A percentile compares a stretch with the other conserved stretches of the same genome.
These are phyloP conservation scores for Pelecanus crispus DNA, from an alignment of 2,113 vertebrate species.

Conservation along the genomic window DNA sequence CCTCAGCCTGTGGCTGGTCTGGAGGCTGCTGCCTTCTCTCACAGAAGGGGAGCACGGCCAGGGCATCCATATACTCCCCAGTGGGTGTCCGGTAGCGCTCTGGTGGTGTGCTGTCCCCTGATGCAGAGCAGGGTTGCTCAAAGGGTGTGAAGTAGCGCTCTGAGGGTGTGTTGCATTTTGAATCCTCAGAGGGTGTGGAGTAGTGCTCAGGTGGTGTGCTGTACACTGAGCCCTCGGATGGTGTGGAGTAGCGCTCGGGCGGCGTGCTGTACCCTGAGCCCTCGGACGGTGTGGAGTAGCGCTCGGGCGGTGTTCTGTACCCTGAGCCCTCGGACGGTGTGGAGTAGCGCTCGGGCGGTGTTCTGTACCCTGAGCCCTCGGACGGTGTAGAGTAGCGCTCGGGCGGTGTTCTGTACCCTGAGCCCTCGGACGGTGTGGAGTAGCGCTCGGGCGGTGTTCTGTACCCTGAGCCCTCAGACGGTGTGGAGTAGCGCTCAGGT, in stretches of 20 bases:
- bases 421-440: constrained; percentile 70
- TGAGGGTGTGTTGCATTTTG: constrained; percentile 17
- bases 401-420: constrained; percentile 68
- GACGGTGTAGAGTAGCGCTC: constrained; percentile 76
- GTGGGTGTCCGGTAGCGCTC: constrained; percentile 79
- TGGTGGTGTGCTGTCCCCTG: constrained; percentile 76
- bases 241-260: constrained; percentile 69
- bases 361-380: constrained; percentile 16
- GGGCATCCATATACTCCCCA: constrained; percentile 74
- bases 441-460: constrained; percentile 77
- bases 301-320: constrained; percentile 39
- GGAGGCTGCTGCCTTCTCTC: constrained; percentile 66
- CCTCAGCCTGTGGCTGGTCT: constrained; percentile 71
- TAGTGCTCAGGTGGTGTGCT: constrained; percentile 44
- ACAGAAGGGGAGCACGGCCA: constrained; percentile 29
- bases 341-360: background rate
- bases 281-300: constrained; percentile 85
- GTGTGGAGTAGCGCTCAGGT: constrained; percentile 60
- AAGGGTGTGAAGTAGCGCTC: constrained; percentile 63
- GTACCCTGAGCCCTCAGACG: constrained; percentile 73
- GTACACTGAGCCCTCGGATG: background rate
- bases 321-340: background rate
- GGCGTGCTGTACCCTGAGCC: constrained; percentile 72
- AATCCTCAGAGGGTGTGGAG: constrained; percentile 66
- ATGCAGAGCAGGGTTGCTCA: constrained; percentile 64